A percentile compares a stretch with the other conserved stretches of the same genome.
phyloP scores from a whole-genome alignment of 2,113 vertebrate genomes.

The Ellobius talpinus region DNA sequence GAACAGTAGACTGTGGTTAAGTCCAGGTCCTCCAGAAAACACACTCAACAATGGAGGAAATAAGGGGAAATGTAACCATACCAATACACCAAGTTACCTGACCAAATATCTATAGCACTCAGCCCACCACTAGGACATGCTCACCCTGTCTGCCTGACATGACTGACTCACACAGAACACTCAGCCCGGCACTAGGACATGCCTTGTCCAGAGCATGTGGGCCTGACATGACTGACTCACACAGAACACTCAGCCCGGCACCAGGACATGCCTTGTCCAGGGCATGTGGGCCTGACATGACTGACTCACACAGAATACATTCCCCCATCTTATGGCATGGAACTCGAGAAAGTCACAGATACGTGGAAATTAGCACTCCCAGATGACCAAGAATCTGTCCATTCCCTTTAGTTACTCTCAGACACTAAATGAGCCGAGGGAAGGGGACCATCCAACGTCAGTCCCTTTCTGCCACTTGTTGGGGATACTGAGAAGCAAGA shows the following conservation, averaged over 20 bases:
- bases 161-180: not conserved
- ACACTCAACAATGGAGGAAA: not conserved
- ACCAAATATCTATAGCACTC: not conserved
- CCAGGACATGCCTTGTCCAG: too few relatives aligned
- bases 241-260: too few relatives aligned
- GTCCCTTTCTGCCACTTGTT: not conserved
- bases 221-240: too few relatives aligned
- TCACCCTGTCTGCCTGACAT: not conserved
- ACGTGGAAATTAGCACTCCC: not conserved
- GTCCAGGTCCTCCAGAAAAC: not conserved
- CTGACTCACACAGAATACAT: not conserved
- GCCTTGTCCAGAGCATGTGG: too few relatives aligned
- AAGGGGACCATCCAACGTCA: not conserved
- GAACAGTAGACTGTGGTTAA: not conserved
- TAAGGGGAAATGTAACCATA: not conserved
- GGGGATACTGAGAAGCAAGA: not conserved
- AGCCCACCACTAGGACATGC: not conserved
- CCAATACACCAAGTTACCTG: not conserved
- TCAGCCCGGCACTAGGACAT: too few relatives aligned
- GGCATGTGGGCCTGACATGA: not conserved
- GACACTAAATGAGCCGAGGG: not conserved
- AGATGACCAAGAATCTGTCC: not conserved
- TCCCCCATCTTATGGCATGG: not conserved
- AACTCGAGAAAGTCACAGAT: constrained; percentile 2
- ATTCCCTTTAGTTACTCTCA: not conserved